Base-by-base conservation (phyloP, 2,888 invertebrate species). In the Cryptus viduatorius region DNA sequence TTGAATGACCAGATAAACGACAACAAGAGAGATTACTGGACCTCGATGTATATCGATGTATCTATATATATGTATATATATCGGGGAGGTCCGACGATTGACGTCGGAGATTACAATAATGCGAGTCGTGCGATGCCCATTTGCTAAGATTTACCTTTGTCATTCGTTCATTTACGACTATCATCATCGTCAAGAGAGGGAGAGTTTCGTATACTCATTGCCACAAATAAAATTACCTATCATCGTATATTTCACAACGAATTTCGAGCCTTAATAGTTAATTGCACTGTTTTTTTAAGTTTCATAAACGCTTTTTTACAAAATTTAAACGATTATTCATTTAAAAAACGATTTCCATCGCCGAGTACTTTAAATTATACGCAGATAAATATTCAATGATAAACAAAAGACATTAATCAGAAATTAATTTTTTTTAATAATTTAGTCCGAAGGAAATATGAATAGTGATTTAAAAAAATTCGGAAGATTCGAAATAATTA, bases 51-150 rank as follows among this genome's bases (percentile, higher is more conserved):
- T 31, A 67, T 73, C 44, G 64, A 31, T 29, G 37, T 59, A 50
- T 37, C n/a, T n/a, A 7, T n/a, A 50, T 59, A 50, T 46, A 31
- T 29, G 37, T 59, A 53, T 37, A 8, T n/a, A 50, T 31, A 53
- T 46, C 65, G 56, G n/a, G 50, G 16, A 37, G 16, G 79, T 86
- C 69, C 86, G 56, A 81, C 82, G 75, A 78, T 73, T 16, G 61
- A 61, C 48, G 61, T 10, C 8, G n/a, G 19, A n/a, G 48, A 73
- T 78, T 69, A 24, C 12, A 8, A 31, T 59, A 37, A 75, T 48
- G 19, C 12, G 50, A 50, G 50, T 7, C 29, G 24, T 0, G 16
- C 16, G 56, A 10, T 16, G 24, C 19, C 12, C 56, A 19, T 24
- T 56, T 8, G 24, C 19, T 10, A 24, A 56, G 72, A 24, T 31